Evolutionary conservation across 1,140 invertebrate genomes (phyloP), one percentile per base, ranked within the genome.

Genomic region (Aphelenchoides fujianensis): DNA sequence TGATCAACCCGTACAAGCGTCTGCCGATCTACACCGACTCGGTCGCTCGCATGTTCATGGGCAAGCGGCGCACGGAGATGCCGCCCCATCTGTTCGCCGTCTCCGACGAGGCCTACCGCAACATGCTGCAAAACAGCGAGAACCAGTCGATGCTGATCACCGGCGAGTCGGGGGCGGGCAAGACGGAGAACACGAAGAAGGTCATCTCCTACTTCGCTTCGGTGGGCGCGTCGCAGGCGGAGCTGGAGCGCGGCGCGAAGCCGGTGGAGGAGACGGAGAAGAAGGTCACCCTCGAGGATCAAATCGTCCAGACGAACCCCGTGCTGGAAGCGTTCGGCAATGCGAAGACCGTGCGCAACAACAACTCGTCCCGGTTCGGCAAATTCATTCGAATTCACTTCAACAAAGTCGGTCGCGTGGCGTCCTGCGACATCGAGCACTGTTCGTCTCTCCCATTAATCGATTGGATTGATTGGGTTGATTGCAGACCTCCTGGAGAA

Each of bases 331-430:
- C 95, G 81, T 98, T 97, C 87, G 95, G 95, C 92, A 98, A 97
- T 89, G 95, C 95, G 86, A 98, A 98, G 90, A 98, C 95, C 84
- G 93, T 94, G 84, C 92, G 95, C 92, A 97, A 98, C 88, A 95
- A 98, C 89, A 97, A 98, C 91, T 97, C 95, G 19, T 98, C 95
- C 76, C 92, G 95, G 68, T 84, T 84, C 74, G 88, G 88, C 83
- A 89, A 98, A 92, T 99, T 99, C 90, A 98, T 98, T 89, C 93
- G 97, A 91, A 98, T 99, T 87, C 97, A 98, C 88, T 99, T 99
- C 89, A 95, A 95, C 83, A 93, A 93, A 74, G 91, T 92, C 88
- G 97, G 96, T 87, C 98, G 98, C 91, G 89, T 99, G 88, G 95
- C 97, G 87, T 96, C 96, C 90, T 96, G 95, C 89, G 97, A 99